These are phyloP conservation scores for Leontocebus nigricollis DNA, from an alignment of 2,797 vertebrate genomes.

Conservation along the genomic window DNA sequence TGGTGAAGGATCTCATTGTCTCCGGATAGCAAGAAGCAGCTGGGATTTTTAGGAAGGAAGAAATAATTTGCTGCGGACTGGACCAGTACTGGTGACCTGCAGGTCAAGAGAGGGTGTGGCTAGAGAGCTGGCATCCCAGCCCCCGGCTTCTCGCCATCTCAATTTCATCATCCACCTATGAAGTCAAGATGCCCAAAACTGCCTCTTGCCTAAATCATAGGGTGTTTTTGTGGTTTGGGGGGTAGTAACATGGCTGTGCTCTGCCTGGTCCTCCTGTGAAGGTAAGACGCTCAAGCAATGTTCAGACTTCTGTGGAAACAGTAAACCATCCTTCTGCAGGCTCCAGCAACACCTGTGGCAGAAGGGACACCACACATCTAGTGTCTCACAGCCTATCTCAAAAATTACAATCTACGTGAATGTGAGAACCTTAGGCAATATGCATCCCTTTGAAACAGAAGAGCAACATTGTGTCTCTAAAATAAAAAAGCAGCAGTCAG, in stretches of 20 bases:
- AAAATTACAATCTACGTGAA: not conserved
- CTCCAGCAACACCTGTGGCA: not conserved
- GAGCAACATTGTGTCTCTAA: not conserved
- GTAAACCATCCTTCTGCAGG: not conserved
- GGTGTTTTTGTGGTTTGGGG: slow-evolving; percentile 58
- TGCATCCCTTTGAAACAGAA: slow-evolving; percentile 31
- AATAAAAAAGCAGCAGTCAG: slow-evolving; percentile 54
- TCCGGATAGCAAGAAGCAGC: slow-evolving; percentile 1
- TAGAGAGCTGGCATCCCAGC: not conserved
- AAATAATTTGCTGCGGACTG: not conserved
- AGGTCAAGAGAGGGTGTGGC: not conserved
- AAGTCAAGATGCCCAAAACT: slow-evolving; percentile 44
- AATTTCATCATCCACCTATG: slow-evolving; percentile 64
- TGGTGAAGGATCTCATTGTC: slow-evolving; percentile 58
- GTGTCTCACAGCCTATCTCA: not conserved
- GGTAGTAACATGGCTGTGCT: not conserved
- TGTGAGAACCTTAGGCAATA: not conserved
- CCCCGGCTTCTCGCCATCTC: not conserved
- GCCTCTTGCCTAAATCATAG: slow-evolving; percentile 65
- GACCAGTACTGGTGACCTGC: not conserved
- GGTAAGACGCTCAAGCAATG: not conserved
- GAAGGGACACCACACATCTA: not conserved
- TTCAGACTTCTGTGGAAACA: not conserved
- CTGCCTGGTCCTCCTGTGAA: not conserved
- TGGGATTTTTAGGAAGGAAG: slow-evolving; percentile 65